Base-by-base conservation (phyloP, 2,797 vertebrate genomes). In the Manis pentadactyla region DNA sequence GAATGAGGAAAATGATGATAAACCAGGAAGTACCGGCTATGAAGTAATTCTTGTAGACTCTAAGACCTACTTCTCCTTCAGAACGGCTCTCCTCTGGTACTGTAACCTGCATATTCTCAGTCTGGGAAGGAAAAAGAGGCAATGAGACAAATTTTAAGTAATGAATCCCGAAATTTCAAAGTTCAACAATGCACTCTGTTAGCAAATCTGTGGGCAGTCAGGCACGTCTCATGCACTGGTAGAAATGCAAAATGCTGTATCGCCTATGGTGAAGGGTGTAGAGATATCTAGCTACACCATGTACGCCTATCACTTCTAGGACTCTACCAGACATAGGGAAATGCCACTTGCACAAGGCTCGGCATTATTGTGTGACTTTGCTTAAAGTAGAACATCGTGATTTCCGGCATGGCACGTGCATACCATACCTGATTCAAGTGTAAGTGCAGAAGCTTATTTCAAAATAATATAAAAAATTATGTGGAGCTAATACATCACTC, bases 11-110 rank as follows among this genome's bases (percentile, higher is more conserved):
- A 34, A 99, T 57, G 97, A 99, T 97, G 53, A 99, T 13, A 0
- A 98, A 10, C 55, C 98, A 71, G 93, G 97, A 99, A 46, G 99
- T 99, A 74, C 99, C 99, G 0, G 99, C 99, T 51, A 81, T 95
- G 64, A 99, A 98, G 96, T 99, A 99, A 93, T 99, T 99, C 92
- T 98, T 95, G 73, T 99, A 99, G 93, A 99, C 37, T 34, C 98
- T 97, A 0, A 99, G 12, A 64, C 95, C 98, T 27, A 99, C 98
- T 97, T 98, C 99, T 73, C 99, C 99, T 84, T 99, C 98, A 3
- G 98, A 99, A 0, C 99, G 99, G 87, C 96, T 99, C 98, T 99
- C 99, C 87, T 99, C 99, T 1, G 98, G 91, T 17, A 99, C 25
- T 0, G 93, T 23, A 25, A 96, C 98, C 68, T 99, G 98, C 2